phyloP scores from a whole-genome alignment of 2,113 vertebrate genomes.

The Oncorhynchus nerka region DNA sequence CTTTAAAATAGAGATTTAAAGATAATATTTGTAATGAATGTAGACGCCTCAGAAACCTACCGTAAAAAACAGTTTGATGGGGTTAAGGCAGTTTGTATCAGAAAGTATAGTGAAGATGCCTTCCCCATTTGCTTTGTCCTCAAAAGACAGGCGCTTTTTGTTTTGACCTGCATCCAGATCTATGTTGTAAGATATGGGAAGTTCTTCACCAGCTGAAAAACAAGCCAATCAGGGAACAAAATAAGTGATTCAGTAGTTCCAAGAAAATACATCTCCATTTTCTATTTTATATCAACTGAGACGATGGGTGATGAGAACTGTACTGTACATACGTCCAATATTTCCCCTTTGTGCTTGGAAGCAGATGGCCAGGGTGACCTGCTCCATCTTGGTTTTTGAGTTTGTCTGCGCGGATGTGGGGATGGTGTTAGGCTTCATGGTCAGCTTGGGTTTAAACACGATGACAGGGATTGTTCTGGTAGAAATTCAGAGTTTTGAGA shows the following conservation, averaged over 20 bases:
- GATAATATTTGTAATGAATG: neutral
- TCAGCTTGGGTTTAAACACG: constrained; percentile 30
- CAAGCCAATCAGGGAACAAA: neutral
- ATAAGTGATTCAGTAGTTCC: no score
- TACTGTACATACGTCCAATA: neutral
- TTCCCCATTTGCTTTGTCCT: neutral
- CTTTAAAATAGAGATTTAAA: neutral
- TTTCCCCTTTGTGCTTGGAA: constrained; percentile 11
- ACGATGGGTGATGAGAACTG: neutral
- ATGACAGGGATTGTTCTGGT: constrained; percentile 48
- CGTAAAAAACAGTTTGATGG: constrained; percentile 16
- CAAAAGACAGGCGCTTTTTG: constrained; percentile 37
- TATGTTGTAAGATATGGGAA: constrained; percentile 41
- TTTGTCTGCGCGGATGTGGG: neutral
- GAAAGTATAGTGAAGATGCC: neutral
- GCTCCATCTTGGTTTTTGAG: neutral
- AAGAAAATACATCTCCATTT: neutral
- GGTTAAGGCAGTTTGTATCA: constrained; percentile 1
- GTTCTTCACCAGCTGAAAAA: neutral
- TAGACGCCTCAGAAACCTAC: constrained; percentile 23
- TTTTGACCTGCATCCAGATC: constrained; percentile 42
- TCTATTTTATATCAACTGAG: neutral
- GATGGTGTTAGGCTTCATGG: neutral
- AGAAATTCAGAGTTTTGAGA: neutral
- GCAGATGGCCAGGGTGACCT: constrained; percentile 23